Evolutionary conservation across 1,140 invertebrate genomes (phyloP), one percentile per base, ranked within the genome.

Genomic region (Calephelis virginiensis): DNA sequence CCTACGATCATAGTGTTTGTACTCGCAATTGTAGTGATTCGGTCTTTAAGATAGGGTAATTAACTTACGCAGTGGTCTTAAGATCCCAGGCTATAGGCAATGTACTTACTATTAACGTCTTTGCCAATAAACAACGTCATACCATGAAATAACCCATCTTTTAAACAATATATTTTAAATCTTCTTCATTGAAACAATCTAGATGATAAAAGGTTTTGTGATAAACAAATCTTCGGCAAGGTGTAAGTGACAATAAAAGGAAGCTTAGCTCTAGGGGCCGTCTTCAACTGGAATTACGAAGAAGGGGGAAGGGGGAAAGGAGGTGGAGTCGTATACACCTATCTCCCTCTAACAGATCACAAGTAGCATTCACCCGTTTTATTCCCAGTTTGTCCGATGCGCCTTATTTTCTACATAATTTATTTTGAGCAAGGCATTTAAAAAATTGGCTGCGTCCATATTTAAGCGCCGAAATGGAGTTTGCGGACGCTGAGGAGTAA

Each of bases 241-340:
- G 84, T 87, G 80, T 90, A 89, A 90, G 85, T 89, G 88, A 88
- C 85, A 89, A 90, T 88, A 90, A 89, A 90, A 89, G 74, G 82
- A 82, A 85, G 83, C 81, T 87, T 87, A 88, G 78, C 78, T 83
- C 76, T 86, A 84, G 80, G 80, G 82, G 82, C 84, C 87, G 82
- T 90, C 87, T 87, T 89, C 76, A 84, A 85, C 82, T 84, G 82
- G 84, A 80, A 83, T 80, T 80, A 70, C 28, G 61, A 63, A 71
- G 68, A 68, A 63, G 69, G 71, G 63, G 53, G 70, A 67, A 53
- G 70, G 63, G 68, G 73, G 66, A 73, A 59, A 70, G 69, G 68
- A 70, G 75, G 74, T 72, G 75, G 71, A 73, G 77, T 64, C 65
- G 64, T 72, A 69, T 50, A 56, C 40, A 56, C 10, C 76, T 69